These are phyloP conservation scores for Tarsius wallacei DNA, from an alignment of 2,797 vertebrate species.

Conservation along the genomic window DNA sequence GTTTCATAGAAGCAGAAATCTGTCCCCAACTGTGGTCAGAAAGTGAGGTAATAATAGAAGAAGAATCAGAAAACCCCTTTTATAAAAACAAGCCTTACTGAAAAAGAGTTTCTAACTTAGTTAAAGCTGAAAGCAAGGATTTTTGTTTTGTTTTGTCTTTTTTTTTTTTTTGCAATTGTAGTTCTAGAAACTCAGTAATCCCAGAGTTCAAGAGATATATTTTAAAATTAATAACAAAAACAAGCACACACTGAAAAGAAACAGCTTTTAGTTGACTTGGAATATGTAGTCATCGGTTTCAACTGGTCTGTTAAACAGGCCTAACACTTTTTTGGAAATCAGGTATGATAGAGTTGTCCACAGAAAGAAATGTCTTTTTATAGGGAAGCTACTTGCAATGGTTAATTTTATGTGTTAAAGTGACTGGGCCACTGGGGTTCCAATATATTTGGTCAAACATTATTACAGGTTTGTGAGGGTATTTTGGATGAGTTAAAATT, in stretches of 20 bases:
- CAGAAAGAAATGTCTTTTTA: constrained; percentile 4
- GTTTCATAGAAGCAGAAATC: not conserved
- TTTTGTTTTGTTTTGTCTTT: not conserved
- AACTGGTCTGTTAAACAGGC: not conserved
- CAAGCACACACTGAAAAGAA: not conserved
- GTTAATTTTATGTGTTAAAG: not conserved
- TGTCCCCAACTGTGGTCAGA: not conserved
- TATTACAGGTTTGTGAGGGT: not conserved
- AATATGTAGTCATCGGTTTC: not conserved
- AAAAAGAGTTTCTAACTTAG: constrained; percentile 79
- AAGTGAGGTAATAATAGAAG: not conserved
- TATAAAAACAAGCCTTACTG: constrained; percentile 74
- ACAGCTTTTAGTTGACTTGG: not conserved
- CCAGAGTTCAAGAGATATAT: not conserved
- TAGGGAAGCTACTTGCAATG: not conserved
- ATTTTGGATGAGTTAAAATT: not conserved
- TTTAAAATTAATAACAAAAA: not conserved
- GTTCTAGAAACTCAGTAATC: not conserved
- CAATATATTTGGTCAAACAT: not conserved
- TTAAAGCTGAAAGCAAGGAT: not conserved
- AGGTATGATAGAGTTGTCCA: not conserved
- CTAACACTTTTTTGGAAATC: not conserved
- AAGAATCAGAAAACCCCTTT: not conserved
- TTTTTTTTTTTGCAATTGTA: constrained; percentile 68
- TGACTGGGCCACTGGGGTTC: not conserved